Evolutionary conservation across 2,797 vertebrate genomes (phyloP).

Genomic region (Urophycis tenuis): DNA sequence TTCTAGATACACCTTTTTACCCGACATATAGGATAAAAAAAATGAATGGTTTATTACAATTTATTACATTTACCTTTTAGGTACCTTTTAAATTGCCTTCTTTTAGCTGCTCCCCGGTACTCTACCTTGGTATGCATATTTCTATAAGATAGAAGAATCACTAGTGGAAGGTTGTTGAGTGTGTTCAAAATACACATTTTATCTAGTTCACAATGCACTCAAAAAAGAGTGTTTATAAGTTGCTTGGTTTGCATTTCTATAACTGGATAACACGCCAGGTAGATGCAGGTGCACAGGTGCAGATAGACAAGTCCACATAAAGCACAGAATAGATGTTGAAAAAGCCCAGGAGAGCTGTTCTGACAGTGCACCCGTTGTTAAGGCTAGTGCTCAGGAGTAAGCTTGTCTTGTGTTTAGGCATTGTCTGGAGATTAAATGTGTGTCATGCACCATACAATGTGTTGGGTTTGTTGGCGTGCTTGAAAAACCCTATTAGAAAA

Average conservation of each 20-base stretch:
- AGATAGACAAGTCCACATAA: neutral
- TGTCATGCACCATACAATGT: neutral
- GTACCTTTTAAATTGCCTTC: neutral
- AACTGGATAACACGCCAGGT: neutral
- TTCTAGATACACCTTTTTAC: neutral
- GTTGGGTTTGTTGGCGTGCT: neutral
- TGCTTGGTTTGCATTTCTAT: neutral
- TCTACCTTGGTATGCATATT: neutral
- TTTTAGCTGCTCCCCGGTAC: neutral
- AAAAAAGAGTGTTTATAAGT: neutral
- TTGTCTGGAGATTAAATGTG: neutral
- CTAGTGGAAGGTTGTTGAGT: neutral
- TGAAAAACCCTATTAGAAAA: neutral
- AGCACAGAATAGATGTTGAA: neutral
- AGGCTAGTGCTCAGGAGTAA: neutral
- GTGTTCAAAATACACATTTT: neutral
- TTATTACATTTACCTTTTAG: neutral
- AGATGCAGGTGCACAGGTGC: neutral
- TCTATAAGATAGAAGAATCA: neutral
- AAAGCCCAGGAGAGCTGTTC: neutral
- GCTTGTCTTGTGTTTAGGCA: neutral
- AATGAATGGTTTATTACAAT: neutral
- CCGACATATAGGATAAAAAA: neutral
- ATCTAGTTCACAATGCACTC: conserved; percentile 1
- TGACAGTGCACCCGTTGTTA: neutral